Evolutionary conservation across 2,797 vertebrate species (phyloP).

Genomic region (Platalea minor): DNA sequence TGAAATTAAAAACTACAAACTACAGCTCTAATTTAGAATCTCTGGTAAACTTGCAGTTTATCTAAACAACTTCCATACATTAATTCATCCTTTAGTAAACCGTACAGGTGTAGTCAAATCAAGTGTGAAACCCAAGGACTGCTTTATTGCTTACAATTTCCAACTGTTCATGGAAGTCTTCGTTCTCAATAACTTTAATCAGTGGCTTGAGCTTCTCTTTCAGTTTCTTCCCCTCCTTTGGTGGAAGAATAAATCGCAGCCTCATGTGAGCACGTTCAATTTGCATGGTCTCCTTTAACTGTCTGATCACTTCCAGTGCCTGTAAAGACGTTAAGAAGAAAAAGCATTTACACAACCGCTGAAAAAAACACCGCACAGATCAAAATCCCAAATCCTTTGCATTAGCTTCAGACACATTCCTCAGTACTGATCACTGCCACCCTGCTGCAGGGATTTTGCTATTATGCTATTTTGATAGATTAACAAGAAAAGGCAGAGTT

Average conservation of each 20-base stretch:
- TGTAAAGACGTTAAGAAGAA: slow-evolving; percentile 23
- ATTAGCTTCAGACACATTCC: not conserved
- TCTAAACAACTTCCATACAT: not conserved
- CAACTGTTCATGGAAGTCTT: slow-evolving; percentile 90
- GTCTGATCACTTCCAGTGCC: slow-evolving; percentile 94
- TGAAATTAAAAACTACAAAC: not conserved
- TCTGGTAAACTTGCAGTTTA: not conserved
- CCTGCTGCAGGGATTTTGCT: not conserved
- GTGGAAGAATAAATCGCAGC: slow-evolving; percentile 85
- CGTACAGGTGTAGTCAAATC: not conserved
- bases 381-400: not conserved
- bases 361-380: not conserved
- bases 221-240: slow-evolving; percentile 91
- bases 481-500: not conserved
- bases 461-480: not conserved
- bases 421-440: not conserved
- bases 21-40: not conserved
- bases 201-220: slow-evolving; percentile 94
- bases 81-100: not conserved
- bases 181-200: slow-evolving; percentile 89
- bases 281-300: slow-evolving; percentile 92
- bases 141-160: slow-evolving; percentile 84
- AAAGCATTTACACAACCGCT: not conserved
- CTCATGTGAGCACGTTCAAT: slow-evolving; percentile 97
- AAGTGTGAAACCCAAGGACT: not conserved